Conservation (phyloP, 2,113 vertebrate species). For the Catharus minimus region DNA sequence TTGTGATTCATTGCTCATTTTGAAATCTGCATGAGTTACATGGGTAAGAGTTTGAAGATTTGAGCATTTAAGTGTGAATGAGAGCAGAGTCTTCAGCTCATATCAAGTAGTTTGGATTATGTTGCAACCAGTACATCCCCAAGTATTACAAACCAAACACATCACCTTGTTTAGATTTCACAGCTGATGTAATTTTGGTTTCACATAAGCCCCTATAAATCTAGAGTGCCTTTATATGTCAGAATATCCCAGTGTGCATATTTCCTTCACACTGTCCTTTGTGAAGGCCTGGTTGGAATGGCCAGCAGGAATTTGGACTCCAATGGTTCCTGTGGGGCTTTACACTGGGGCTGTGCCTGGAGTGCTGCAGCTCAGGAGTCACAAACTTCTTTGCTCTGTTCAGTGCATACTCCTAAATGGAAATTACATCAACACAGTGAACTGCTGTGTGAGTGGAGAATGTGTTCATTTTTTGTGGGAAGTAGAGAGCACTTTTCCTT, state of each 20-base stretch:
- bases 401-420: slow-evolving; percentile 33
- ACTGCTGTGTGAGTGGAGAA: neutral
- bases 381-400: slow-evolving; percentile 34
- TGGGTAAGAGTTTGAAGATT: neutral
- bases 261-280: slow-evolving; percentile 58
- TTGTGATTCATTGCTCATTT: neutral
- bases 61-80: neutral
- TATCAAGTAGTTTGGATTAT: neutral
- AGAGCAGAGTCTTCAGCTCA: neutral
- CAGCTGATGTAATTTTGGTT: neutral
- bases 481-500: neutral
- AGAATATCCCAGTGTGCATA: neutral
- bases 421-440: neutral
- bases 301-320: neutral
- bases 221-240: neutral
- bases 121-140: slow-evolving; percentile 23
- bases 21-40: neutral
- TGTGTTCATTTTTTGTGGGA: neutral
- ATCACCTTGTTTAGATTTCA: slow-evolving; percentile 49
- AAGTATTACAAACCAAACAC: slow-evolving; percentile 43
- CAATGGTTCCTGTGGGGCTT: neutral
- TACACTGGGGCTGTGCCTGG: slow-evolving; percentile 12
- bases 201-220: neutral
- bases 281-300: slow-evolving; percentile 11
- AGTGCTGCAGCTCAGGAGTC: slow-evolving; percentile 61